Evolutionary conservation across 2,797 vertebrate genomes (phyloP).

Genomic region (Pipistrellus nathusii): DNA sequence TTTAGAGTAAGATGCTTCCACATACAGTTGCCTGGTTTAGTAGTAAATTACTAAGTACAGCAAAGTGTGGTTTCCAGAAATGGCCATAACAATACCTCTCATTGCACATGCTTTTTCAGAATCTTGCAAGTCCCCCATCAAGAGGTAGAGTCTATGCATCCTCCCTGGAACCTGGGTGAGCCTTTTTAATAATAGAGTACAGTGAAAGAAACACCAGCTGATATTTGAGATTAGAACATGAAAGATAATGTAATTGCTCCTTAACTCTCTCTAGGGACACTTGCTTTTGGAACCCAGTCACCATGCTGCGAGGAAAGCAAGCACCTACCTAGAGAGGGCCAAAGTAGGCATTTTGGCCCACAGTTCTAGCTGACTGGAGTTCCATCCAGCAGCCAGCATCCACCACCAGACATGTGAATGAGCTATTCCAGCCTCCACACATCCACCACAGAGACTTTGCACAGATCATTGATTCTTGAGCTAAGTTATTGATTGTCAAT

Average conservation of each 20-base stretch:
- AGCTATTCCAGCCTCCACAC: background rate
- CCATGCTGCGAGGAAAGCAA: background rate
- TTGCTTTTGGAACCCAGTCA: background rate
- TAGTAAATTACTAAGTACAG: background rate
- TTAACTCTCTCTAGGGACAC: background rate
- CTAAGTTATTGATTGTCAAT: background rate
- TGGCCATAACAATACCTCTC: background rate
- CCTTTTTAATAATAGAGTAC: background rate
- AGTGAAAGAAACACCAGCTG: background rate
- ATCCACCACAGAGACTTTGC: background rate
- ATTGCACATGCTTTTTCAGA: background rate
- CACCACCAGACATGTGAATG: background rate
- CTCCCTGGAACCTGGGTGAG: background rate
- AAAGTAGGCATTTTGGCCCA: background rate
- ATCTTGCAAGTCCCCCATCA: background rate
- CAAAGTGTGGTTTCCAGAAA: slow-evolving; percentile 9
- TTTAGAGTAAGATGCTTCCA: background rate
- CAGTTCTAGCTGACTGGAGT: background rate
- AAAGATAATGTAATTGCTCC: background rate
- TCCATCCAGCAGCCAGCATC: background rate
- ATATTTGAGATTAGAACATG: background rate
- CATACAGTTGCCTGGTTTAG: background rate
- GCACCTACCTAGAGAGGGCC: background rate
- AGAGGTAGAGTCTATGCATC: background rate
- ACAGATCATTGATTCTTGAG: background rate